Evolutionary conservation across 2,797 vertebrate species (phyloP).

Genomic region (Odontamblyopus lacepedii): DNA sequence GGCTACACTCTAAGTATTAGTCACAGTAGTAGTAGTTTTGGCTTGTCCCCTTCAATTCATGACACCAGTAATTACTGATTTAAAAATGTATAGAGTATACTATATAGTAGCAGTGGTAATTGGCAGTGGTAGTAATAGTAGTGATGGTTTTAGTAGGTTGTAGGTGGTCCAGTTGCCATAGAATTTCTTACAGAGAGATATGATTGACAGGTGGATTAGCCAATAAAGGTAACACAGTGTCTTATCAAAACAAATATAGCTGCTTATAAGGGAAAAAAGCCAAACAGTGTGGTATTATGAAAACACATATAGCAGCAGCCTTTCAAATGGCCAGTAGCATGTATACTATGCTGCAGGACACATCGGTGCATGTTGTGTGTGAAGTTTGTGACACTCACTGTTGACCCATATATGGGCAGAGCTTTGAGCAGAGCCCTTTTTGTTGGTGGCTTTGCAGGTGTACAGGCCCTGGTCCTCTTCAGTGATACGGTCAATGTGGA

Average conservation of each 20-base stretch:
- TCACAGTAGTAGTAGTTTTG: neutral
- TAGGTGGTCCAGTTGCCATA: too few relatives aligned
- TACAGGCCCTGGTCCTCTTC: constrained; percentile 91
- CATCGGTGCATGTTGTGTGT: neutral
- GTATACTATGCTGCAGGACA: neutral
- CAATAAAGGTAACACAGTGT: too few relatives aligned
- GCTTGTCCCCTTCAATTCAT: neutral
- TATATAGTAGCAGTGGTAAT: neutral
- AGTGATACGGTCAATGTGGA: constrained; percentile 91
- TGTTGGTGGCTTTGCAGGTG: constrained; percentile 87
- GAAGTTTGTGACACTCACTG: constrained; percentile 74
- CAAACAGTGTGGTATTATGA: too few relatives aligned
- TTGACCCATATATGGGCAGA: constrained; percentile 88
- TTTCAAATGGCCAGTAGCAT: neutral
- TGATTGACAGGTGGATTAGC: too few relatives aligned
- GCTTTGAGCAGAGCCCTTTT: constrained; percentile 85
- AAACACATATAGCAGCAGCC: neutral
- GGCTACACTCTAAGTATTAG: constrained; percentile 7
- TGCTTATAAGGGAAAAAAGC: too few relatives aligned
- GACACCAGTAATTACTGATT: neutral
- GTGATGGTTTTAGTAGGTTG: neutral
- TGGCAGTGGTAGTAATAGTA: neutral
- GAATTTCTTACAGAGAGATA: too few relatives aligned
- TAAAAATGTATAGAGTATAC: neutral
- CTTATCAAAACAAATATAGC: too few relatives aligned